Evolutionary conservation across 2,797 vertebrate genomes (phyloP), one percentile per base, ranked within the genome.

Genomic region (Sebastolobus altivelis): DNA sequence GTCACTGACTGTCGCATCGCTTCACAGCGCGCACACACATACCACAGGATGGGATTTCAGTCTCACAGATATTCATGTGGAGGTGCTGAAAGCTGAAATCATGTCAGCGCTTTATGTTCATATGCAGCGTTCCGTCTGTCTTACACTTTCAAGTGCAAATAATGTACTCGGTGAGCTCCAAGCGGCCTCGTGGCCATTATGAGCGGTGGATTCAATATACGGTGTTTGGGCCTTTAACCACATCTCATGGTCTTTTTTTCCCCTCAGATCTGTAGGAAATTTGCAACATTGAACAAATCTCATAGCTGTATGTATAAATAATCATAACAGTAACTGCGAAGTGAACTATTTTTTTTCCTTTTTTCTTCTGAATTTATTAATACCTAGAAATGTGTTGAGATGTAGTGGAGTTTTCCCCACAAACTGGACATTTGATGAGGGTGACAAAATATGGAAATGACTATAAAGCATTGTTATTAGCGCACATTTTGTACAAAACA

Each of bases 1-100:
- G 80, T 83, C 77, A 78, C 40, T 25, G 82, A 60, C 72, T 75
- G 59, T 65, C 61, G 72, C 66, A 61, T 49, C 6, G 37, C 81
- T 78, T 72, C 83, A 75, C 46, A 46, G 63, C 75, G 77, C 65
- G 79, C 70, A 62, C 58, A 46, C 55, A 56, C 0, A 29, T 27
- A 68, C 18, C 13, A 13, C 68, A 16, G 46, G 35, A 25, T 37
- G 59, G 40, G 65, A 55, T 84, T 86, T 63, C 37, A 69, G 43
- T 10, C 65, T 22, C 62, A 55, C 70, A 82, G 77, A 82, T 22
- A 71, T 69, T 71, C 75, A 31, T 71, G 5, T 22, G 22, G 68
- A 76, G 68, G 68, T 35, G 16, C 70, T 31, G 20, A 70, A 16
- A 81, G 55, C 38, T 43, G n/a, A 72, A 77, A 56, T 58, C 12